phyloP scores from a whole-genome alignment of 2,113 vertebrate genomes.

The Pterocles burchelli region DNA sequence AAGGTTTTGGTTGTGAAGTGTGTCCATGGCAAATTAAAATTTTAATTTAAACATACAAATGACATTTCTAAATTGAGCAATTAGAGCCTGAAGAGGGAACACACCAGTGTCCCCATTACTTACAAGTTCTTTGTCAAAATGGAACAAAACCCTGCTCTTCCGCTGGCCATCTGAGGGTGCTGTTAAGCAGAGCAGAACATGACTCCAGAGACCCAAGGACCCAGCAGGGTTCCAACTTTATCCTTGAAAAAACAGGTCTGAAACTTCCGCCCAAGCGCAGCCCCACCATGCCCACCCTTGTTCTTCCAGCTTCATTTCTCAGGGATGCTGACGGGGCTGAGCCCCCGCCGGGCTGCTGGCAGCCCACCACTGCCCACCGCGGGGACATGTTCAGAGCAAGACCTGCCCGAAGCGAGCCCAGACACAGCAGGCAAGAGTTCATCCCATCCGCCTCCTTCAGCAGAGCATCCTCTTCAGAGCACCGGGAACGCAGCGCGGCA shows the following conservation, averaged over 20 bases:
- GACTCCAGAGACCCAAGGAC: background rate
- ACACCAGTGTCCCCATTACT: background rate
- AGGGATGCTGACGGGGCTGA: no score
- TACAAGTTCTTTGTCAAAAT: background rate
- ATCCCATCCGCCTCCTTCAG: background rate
- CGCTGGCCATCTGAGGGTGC: constrained; percentile 43
- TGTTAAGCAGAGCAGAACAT: constrained; percentile 32
- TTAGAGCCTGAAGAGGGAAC: background rate
- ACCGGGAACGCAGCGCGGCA: background rate
- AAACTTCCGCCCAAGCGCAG: background rate
- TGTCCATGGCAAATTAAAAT: constrained; percentile 1
- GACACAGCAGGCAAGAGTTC: background rate
- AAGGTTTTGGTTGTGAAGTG: background rate
- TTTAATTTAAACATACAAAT: background rate
- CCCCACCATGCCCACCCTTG: background rate
- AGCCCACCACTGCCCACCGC: background rate
- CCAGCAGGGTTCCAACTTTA: background rate
- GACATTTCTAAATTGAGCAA: background rate
- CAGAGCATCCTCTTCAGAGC: background rate
- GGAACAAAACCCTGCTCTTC: background rate
- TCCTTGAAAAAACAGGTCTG: background rate
- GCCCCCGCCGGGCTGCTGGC: no score
- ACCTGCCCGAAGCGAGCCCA: background rate
- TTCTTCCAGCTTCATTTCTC: background rate
- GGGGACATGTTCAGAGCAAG: accelerated